Evolutionary conservation across 2,888 invertebrate species (phyloP).

Genomic region (Aradus depressus): DNA sequence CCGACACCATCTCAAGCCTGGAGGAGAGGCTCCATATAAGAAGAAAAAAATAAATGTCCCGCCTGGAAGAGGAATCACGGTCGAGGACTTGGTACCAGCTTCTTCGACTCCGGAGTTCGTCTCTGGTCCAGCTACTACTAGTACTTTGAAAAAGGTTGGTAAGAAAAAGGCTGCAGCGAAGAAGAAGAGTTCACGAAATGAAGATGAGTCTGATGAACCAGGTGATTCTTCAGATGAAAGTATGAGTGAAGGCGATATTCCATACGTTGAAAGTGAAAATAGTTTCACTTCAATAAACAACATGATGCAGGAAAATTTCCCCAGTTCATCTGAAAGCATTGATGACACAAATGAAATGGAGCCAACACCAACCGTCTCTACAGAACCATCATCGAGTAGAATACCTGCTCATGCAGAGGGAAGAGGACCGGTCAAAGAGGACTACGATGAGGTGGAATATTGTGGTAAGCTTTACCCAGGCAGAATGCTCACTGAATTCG

Average conservation of each 20-base stretch:
- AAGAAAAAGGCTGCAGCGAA: neutral
- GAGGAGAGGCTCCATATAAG: too few relatives aligned
- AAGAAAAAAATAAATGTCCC: slow-evolving; percentile 8
- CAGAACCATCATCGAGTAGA: neutral
- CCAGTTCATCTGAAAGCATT: neutral
- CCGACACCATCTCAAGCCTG: too few relatives aligned
- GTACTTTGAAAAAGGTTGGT: neutral
- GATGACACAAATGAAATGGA: neutral
- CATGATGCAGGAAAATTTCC: neutral
- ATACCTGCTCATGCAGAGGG: neutral
- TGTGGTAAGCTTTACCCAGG: slow-evolving; percentile 5
- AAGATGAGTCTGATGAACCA: neutral
- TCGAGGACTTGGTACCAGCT: slow-evolving; percentile 2
- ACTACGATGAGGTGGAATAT: slow-evolving; percentile 4
- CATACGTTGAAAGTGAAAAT: slow-evolving; percentile 7
- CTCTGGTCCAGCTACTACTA: neutral
- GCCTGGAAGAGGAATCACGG: slow-evolving; percentile 7
- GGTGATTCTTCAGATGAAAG: neutral
- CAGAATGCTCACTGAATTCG: neutral
- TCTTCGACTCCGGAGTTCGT: slow-evolving; percentile 1
- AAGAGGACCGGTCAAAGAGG: neutral
- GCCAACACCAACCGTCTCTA: slow-evolving; percentile 1
- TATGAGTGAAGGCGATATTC: slow-evolving; percentile 7
- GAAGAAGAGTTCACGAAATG: neutral
- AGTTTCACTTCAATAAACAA: neutral